phyloP scores from a whole-genome alignment of 2,797 vertebrate species.

The Anomalospiza imberbis region DNA sequence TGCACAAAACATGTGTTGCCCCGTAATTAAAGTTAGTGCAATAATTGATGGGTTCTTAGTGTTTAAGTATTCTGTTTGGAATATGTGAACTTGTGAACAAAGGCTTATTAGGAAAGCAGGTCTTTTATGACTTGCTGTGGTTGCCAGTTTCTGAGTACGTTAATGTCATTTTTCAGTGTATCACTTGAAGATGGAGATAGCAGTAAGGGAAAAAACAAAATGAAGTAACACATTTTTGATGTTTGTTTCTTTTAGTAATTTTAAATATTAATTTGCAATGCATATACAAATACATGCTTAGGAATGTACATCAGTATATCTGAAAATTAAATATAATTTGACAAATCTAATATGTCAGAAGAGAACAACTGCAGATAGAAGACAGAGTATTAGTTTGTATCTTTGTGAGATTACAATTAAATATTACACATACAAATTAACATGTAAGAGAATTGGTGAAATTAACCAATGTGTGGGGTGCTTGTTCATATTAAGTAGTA shows the following conservation, averaged over 20 bases:
- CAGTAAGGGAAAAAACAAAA: background rate
- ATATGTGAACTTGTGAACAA: background rate
- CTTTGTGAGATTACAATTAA: background rate
- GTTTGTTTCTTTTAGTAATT: background rate
- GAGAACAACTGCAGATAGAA: background rate
- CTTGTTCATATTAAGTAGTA: background rate
- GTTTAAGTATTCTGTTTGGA: background rate
- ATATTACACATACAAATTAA: background rate
- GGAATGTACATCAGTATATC: background rate
- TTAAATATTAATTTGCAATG: background rate
- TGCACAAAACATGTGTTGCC: background rate
- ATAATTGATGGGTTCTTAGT: background rate
- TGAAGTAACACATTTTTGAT: background rate
- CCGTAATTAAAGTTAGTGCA: background rate
- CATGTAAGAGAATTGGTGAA: background rate
- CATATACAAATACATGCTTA: background rate
- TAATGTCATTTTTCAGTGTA: background rate
- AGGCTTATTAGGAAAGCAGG: background rate
- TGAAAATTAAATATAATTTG: background rate
- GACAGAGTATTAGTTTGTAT: background rate
- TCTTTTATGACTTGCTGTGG: background rate
- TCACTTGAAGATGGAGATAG: background rate
- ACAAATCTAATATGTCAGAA: background rate
- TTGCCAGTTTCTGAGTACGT: background rate
- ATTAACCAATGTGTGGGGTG: background rate